Conservation (phyloP, 2,888 invertebrate species). For the Gryllus longicercus region DNA sequence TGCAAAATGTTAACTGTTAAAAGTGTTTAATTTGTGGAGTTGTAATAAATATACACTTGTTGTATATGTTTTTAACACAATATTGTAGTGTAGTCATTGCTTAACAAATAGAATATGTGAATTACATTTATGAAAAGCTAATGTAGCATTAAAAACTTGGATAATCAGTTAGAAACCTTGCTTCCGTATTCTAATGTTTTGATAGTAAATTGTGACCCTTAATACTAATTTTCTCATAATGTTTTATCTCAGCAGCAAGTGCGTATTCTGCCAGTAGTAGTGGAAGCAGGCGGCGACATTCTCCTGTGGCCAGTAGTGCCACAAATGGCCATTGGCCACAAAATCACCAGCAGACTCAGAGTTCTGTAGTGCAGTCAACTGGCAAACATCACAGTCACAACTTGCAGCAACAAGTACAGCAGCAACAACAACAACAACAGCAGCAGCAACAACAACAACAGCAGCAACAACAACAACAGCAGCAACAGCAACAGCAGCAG, state of each 20-base stretch:
- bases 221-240: no score
- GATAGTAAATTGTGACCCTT: no score
- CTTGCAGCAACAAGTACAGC: slow-evolving; percentile 41
- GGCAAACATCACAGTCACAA: slow-evolving; percentile 61
- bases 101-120: no score
- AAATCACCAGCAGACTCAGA: slow-evolving; percentile 22
- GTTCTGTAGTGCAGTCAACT: slow-evolving; percentile 67
- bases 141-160: no score
- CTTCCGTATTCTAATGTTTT: no score
- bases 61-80: no score
- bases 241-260: slow-evolving; percentile 18
- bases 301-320: slow-evolving; percentile 26
- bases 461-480: neutral
- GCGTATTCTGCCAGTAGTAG: slow-evolving; percentile 26
- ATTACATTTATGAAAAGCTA: no score
- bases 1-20: no score
- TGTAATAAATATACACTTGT: no score
- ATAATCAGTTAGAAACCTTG: no score
- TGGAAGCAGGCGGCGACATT: slow-evolving; percentile 32
- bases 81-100: no score
- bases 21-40: no score
- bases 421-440: slow-evolving; percentile 38
- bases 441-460: slow-evolving; percentile 40
- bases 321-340: slow-evolving; percentile 29
- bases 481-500: neutral